Evolutionary conservation across 1,140 invertebrate species (phyloP).

Genomic region (Nautilus pompilius): DNA sequence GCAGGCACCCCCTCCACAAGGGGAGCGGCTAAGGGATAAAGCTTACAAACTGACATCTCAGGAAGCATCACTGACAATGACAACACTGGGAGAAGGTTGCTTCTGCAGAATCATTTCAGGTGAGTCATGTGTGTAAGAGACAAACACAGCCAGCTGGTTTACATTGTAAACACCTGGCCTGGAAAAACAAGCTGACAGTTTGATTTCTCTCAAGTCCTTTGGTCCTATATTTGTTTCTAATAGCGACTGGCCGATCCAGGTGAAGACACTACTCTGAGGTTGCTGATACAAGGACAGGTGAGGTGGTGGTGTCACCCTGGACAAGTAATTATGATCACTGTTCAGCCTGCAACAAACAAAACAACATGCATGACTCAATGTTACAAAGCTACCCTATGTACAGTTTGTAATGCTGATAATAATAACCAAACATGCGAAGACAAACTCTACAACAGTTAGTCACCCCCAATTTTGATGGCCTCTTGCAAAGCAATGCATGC

Average conservation of each 20-base stretch:
- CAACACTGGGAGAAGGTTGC: constrained; percentile 40
- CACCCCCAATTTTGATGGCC: too few relatives aligned
- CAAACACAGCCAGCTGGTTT: constrained; percentile 45
- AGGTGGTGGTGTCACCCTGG: background rate
- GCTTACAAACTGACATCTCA: background rate
- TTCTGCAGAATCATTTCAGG: constrained; percentile 46
- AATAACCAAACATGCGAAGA: background rate
- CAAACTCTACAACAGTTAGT: background rate
- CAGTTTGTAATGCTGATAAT: background rate
- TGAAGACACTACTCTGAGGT: constrained; percentile 21
- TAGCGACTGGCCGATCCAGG: constrained; percentile 41
- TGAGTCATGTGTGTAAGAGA: constrained; percentile 31
- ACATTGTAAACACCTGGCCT: constrained; percentile 50
- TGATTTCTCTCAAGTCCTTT: constrained; percentile 26
- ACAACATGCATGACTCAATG: background rate
- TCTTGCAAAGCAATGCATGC: too few relatives aligned
- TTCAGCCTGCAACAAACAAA: background rate
- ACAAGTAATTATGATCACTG: background rate
- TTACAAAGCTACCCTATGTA: background rate
- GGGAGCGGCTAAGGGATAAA: background rate
- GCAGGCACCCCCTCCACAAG: background rate
- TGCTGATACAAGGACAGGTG: constrained; percentile 1
- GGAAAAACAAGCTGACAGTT: constrained; percentile 36
- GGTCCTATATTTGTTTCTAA: constrained; percentile 28
- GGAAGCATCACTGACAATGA: constrained; percentile 28